These are phyloP conservation scores for Ptyas mucosa DNA, from an alignment of 2,113 vertebrate species.

Conservation along the genomic window DNA sequence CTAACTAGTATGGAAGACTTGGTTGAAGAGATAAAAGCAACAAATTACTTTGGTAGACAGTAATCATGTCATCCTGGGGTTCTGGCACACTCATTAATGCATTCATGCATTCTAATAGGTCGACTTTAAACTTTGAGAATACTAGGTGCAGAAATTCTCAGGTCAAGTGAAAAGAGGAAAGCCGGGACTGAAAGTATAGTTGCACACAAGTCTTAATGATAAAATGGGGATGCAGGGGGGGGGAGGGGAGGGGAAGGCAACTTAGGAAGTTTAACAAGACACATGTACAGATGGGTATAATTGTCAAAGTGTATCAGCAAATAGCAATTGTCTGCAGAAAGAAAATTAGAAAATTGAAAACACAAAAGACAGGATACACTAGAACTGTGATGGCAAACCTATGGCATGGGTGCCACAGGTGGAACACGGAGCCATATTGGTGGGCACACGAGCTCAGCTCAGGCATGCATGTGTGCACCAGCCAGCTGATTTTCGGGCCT, in stretches of 20 bases:
- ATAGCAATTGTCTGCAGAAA: not conserved
- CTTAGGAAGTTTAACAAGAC: not conserved
- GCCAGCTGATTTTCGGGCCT: too few species aligned
- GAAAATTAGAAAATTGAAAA: not conserved
- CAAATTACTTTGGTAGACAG: not conserved
- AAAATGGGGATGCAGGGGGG: not conserved
- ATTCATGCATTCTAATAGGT: not conserved
- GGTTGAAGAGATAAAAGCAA: not conserved
- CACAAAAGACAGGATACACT: not conserved
- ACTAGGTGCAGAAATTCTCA: not conserved
- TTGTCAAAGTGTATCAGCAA: not conserved
- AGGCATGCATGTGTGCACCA: too few species aligned
- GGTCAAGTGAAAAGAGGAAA: not conserved
- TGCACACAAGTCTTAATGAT: not conserved
- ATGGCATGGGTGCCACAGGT: too few species aligned
- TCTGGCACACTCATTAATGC: not conserved
- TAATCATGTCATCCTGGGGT: not conserved
- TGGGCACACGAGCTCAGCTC: too few species aligned
- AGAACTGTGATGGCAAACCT: too few species aligned
- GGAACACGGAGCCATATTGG: too few species aligned
- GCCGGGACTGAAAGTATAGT: not conserved
- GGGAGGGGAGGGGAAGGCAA: too few species aligned
- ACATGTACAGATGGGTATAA: not conserved
- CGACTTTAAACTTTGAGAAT: not conserved
- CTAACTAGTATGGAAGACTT: not conserved